These are phyloP conservation scores for Hartigia nigra DNA, from an alignment of 2,888 invertebrate genomes.

Conservation along the genomic window DNA sequence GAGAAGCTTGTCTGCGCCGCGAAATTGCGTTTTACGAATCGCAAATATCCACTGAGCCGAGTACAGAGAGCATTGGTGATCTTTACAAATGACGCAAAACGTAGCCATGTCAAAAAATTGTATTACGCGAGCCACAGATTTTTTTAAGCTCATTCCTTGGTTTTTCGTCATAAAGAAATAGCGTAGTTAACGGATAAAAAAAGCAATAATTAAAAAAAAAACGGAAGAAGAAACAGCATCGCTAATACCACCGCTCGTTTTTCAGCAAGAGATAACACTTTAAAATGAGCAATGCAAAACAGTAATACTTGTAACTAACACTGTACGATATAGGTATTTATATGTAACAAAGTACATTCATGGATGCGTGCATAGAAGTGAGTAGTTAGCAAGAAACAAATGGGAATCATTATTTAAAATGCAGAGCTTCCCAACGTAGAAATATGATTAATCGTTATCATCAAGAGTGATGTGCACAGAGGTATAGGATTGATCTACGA, in stretches of 20 bases:
- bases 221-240: background rate
- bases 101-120: background rate
- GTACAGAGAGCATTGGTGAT: background rate
- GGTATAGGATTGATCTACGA: background rate
- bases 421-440: background rate
- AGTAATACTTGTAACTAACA: background rate
- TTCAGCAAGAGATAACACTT: background rate
- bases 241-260: background rate
- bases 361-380: background rate
- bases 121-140: too few species aligned
- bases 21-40: background rate
- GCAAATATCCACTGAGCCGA: background rate
- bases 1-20: background rate
- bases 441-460: background rate
- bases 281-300: background rate
- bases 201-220: background rate
- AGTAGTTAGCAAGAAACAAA: background rate
- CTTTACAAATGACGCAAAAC: background rate
- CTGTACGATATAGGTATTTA: background rate
- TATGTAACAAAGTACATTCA: background rate
- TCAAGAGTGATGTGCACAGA: background rate
- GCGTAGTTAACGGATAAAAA: background rate
- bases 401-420: background rate
- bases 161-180: background rate
- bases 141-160: background rate